Base-by-base conservation (phyloP, 1,140 invertebrate genomes). In the Euborellia annulipes region DNA sequence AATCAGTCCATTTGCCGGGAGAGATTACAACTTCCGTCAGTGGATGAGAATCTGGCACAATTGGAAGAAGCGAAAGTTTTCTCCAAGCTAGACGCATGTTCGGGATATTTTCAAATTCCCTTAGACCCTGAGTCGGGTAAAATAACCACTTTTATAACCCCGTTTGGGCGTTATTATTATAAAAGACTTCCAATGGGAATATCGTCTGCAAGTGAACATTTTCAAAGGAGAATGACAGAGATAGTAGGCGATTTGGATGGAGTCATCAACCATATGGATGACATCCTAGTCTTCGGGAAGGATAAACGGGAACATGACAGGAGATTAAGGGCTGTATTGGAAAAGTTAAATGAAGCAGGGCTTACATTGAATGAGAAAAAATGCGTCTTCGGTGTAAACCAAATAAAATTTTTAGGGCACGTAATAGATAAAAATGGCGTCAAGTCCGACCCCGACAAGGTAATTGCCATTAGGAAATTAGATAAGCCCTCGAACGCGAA, bases 141-240 rank as follows among this genome's bases (percentile, higher is more conserved):
- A 11, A 36, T 63, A 22, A 60, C 61, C 2, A 64, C 62, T 6
- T 60, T 63, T 30, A 58, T 62, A 19, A 58, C 55, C 3, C 58
- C 60, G 8, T 61, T 58, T 37, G 58, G 59, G 9, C 43, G 57
- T 21, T 65, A 50, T 43, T 52, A 50, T 36, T 62, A 58, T 45
- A 58, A 50, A 40, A 43, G 62, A 36, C 38, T 63, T 8, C 62
- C 58, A 2, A 59, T 65, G 43, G 61, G 60, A 13, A 56, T 65
- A 7, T 53, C 52, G 21, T 54, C 51, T 17, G 55, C 52, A 1
- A 46, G 53, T 2, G 53, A 58, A 50, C n/a, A n/a, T n/a, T n/a
- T n/a, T n/a, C n/a, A n/a, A n/a, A n/a, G n/a, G n/a, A n/a, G n/a
- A 11, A 54, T 53, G 49, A 45, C 48, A 39, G 30, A 27, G 7